Conservation (phyloP, 2,888 invertebrate genomes). For the Heteromyza rotundicornis region DNA sequence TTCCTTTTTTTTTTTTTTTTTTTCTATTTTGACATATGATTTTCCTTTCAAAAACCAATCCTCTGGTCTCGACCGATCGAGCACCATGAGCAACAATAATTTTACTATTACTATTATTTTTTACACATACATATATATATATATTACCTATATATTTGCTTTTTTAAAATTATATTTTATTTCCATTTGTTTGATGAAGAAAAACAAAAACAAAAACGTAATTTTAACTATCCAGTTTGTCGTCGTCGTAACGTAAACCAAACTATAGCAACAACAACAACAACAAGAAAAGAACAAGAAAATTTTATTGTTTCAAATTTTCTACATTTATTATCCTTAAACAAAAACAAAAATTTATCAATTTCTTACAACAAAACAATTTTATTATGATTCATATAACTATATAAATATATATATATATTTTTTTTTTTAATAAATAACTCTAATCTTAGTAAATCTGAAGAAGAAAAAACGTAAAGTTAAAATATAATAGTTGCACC, state of each 20-base stretch:
- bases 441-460: constrained; percentile 9
- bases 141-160: no score
- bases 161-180: no score
- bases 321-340: no score
- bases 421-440: constrained; percentile 36
- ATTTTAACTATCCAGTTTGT: neutral
- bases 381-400: no score
- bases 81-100: constrained; percentile 10
- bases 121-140: constrained; percentile 8
- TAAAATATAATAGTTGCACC: no score
- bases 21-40: no score
- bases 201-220: constrained; percentile 26
- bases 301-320: constrained; percentile 27
- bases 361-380: no score
- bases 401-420: no score
- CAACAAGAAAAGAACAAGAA: constrained; percentile 25
- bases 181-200: constrained; percentile 12
- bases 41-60: no score
- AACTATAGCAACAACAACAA: constrained; percentile 11
- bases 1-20: constrained; percentile 8
- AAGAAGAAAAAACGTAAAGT: constrained; percentile 24
- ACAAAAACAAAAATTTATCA: no score
- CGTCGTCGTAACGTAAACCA: constrained; percentile 1
- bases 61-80: no score
- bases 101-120: constrained; percentile 35